Conservation (phyloP, 1,140 invertebrate genomes). For the Drosophila yakuba region DNA sequence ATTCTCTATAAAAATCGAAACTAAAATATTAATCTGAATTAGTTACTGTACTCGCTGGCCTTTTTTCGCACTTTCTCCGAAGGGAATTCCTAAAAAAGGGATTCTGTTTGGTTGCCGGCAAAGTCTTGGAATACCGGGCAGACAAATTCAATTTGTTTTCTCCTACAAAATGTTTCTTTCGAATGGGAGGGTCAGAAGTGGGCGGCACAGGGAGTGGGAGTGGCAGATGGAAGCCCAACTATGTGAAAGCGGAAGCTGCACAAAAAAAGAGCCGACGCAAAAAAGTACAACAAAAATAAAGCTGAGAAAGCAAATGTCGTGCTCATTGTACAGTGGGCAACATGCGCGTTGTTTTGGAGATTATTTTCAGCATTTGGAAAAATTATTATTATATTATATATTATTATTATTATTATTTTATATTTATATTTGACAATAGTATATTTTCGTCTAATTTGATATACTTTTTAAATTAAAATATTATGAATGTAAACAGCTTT, state of each 20-base stretch:
- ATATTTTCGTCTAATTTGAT: too few species aligned
- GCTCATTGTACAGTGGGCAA: slow-evolving; percentile 11
- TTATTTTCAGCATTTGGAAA: neutral
- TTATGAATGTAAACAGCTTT: too few species aligned
- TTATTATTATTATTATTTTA: too few species aligned
- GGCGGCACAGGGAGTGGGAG: slow-evolving; percentile 4
- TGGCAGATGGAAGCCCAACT: slow-evolving; percentile 19
- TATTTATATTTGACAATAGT: too few species aligned
- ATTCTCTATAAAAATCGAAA: too few species aligned
- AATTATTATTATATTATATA: too few species aligned
- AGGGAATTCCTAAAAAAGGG: slow-evolving; percentile 1
- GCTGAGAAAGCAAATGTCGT: slow-evolving; percentile 20
- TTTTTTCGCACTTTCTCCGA: slow-evolving; percentile 8
- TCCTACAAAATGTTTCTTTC: slow-evolving; percentile 55
- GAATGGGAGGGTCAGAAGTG: slow-evolving; percentile 14
- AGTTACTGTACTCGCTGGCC: slow-evolving; percentile 17
- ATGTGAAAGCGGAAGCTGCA: slow-evolving; percentile 51
- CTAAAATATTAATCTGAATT: neutral
- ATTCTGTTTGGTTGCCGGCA: slow-evolving; percentile 9
- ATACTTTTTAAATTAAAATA: too few species aligned
- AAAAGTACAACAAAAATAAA: slow-evolving; percentile 15
- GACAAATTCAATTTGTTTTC: slow-evolving; percentile 60
- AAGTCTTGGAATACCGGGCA: slow-evolving; percentile 32
- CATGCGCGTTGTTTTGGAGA: neutral
- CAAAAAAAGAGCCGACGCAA: slow-evolving; percentile 24